Evolutionary conservation across 2,797 vertebrate species (phyloP), one percentile per base, ranked within the genome.

Genomic region (Oreochromis mossambicus): DNA sequence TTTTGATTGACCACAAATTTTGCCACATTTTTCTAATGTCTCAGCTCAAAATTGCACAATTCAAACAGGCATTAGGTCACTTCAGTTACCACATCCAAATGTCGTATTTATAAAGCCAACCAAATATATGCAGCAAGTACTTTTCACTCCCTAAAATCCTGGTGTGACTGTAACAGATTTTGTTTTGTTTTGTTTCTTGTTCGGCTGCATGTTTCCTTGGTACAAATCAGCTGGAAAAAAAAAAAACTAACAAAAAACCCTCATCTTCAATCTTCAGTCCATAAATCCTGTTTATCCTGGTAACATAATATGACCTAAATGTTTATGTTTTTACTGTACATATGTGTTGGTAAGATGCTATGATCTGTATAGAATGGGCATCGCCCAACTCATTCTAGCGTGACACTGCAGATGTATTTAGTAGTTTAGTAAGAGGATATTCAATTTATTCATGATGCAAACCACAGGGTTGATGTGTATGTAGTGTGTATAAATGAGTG

Each of bases 371-470:
- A 81, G 86, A 90, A 78, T 70, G 73, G 78, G 52, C 84, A 84
- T 88, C 82, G 50, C 70, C 79, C 80, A 56, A 66, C 2, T 32
- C 63, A 61, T 88, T 83, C 87, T 88, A 84, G 94, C 84, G 83
- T 92, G 91, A 92, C 91, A 82, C 90, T 87, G 90, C 87, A 92
- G 91, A 93, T 87, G 86, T 93, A 92, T 94, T 94, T 92, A 94
- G 92, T 50, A 89, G 91, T 93, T 94, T 93, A 90, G 92, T 87
- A 89, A 91, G 90, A 93, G 87, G 89, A 94, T 92, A 95, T 95
- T 95, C 94, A 93, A 93, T 95, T 95, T 96, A 96, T 96, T 95
- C 92, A 96, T 95, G 94, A 95, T 93, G 88, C 89, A 92, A 91
- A 92, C 94, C 94, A 92, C 91, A 92, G 86, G 61, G 83, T 73